Conservation (phyloP, 92 coral and sea anemone genomes). For the Umimayanthus kanabou region DNA sequence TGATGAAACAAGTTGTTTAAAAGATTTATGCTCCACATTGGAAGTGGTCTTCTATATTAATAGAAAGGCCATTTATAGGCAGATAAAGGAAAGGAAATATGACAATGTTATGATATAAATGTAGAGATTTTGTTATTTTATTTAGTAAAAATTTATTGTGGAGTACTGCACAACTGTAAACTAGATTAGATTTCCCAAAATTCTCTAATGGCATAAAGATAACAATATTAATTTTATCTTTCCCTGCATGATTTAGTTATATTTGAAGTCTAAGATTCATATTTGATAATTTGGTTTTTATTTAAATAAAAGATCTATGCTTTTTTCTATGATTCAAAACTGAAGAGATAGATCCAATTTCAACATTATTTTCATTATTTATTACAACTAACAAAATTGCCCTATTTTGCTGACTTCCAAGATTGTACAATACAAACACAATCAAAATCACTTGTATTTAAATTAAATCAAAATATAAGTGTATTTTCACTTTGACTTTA, state of each 20-base stretch:
- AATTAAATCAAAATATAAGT: too few relatives aligned
- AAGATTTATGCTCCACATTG: neutral
- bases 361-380: too few relatives aligned
- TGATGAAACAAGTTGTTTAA: neutral
- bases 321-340: too few relatives aligned
- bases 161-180: too few relatives aligned
- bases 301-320: neutral
- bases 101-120: neutral
- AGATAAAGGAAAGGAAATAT: neutral
- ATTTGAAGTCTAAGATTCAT: neutral
- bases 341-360: too few relatives aligned
- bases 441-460: too few relatives aligned
- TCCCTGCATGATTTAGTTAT: neutral
- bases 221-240: neutral
- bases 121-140: conserved; percentile 10
- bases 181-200: neutral
- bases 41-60: neutral
- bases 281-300: conserved; percentile 3
- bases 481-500: too few relatives aligned
- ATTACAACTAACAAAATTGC: too few relatives aligned
- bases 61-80: neutral
- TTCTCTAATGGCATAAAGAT: neutral
- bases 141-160: neutral
- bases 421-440: too few relatives aligned
- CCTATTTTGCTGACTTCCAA: too few relatives aligned